These are phyloP conservation scores for Tenebrio molitor DNA, from an alignment of 1,140 invertebrate genomes.

Conservation along the genomic window DNA sequence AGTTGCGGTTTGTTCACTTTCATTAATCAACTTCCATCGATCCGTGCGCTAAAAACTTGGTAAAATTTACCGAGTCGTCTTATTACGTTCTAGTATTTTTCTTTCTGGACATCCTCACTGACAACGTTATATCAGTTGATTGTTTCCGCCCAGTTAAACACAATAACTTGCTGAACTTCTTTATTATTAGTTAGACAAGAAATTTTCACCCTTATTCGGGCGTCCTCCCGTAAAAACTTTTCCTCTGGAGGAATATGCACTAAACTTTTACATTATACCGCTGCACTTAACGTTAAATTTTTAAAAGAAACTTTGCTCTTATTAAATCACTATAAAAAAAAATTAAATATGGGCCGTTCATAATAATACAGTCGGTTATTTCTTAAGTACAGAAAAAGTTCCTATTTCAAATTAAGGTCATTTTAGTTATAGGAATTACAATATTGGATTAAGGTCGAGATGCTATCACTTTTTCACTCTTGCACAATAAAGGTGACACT, in stretches of 20 bases:
- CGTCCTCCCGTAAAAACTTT: conserved; percentile 26
- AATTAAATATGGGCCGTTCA: not conserved
- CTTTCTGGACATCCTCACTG: not conserved
- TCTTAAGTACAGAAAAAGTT: not conserved
- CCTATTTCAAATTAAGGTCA: conserved; percentile 26
- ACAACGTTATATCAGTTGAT: conserved; percentile 27
- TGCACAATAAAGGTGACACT: too few species aligned
- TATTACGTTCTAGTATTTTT: conserved; percentile 7
- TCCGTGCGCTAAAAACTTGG: not conserved
- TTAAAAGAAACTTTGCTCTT: conserved; percentile 4
- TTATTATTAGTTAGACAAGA: conserved; percentile 35
- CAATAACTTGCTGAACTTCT: conserved; percentile 23
- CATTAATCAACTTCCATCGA: conserved; percentile 32
- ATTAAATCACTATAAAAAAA: conserved; percentile 1
- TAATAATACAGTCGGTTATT: too few species aligned
- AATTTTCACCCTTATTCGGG: conserved; percentile 17
- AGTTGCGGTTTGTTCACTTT: conserved; percentile 27
- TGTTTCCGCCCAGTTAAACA: conserved; percentile 36
- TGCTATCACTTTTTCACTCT: not conserved
- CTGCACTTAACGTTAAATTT: conserved; percentile 6
- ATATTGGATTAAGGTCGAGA: conserved; percentile 2
- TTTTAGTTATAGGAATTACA: conserved; percentile 28
- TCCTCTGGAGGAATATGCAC: not conserved
- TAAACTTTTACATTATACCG: conserved; percentile 27
- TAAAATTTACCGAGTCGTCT: conserved; percentile 9